Conservation (phyloP, 2,797 vertebrate genomes). For the Pipistrellus pygmaeus region DNA sequence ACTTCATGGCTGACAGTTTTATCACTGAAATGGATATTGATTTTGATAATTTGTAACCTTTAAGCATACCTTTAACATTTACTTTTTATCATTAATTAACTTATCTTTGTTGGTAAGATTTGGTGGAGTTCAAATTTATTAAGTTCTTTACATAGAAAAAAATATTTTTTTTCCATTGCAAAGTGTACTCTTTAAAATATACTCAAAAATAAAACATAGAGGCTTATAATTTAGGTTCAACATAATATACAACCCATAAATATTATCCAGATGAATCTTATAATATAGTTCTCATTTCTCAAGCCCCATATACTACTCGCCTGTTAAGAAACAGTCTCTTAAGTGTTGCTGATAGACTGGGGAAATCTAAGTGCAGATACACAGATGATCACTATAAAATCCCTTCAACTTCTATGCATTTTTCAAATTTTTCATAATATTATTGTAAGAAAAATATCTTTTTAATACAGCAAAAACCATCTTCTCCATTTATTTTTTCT, state of each 20-base stretch:
- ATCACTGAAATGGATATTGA: not conserved
- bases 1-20: not conserved
- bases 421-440: not conserved
- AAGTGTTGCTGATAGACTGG: not conserved
- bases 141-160: not conserved
- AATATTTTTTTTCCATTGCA: not conserved
- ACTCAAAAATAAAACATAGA: not conserved
- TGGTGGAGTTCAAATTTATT: conserved; percentile 25
- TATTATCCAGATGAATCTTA: not conserved
- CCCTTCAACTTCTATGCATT: not conserved
- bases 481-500: not conserved
- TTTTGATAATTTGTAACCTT: conserved; percentile 32
- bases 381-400: not conserved
- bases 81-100: not conserved
- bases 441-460: not conserved
- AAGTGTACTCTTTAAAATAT: not conserved
- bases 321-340: not conserved
- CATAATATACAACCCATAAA: not conserved
- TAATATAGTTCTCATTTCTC: not conserved
- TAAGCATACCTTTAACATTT: conserved; percentile 25
- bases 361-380: not conserved
- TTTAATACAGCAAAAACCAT: not conserved
- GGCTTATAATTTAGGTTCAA: not conserved
- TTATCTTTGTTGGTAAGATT: conserved; percentile 31
- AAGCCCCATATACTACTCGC: not conserved